A percentile compares a stretch with the other conserved stretches of the same genome.
Evolutionary conservation across 1,140 invertebrate genomes (phyloP).

Genomic region (Trichoplusia ni): DNA sequence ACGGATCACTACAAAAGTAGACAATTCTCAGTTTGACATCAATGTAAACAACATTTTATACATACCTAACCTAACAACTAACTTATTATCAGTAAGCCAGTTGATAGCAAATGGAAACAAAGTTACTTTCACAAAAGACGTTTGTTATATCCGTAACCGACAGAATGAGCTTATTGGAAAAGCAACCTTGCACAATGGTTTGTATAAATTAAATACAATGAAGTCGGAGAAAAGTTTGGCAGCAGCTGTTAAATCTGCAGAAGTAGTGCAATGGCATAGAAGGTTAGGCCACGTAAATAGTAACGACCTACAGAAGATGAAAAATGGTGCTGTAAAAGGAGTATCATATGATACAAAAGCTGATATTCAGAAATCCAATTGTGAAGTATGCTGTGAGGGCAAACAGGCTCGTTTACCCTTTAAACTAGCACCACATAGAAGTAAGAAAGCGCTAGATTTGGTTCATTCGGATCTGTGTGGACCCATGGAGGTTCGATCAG

Average conservation of each 20-base stretch:
- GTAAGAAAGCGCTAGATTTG: too few species aligned
- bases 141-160: conserved; percentile 41
- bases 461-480: too few species aligned
- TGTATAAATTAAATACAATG: conserved; percentile 35
- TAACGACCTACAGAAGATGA: conserved; percentile 34
- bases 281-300: conserved; percentile 41
- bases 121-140: conserved; percentile 32
- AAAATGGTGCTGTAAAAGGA: conserved; percentile 36
- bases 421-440: too few species aligned
- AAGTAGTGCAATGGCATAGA: conserved; percentile 40
- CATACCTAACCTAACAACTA: conserved; percentile 41
- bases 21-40: conserved; percentile 1
- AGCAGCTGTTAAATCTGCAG: conserved; percentile 27
- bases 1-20: conserved; percentile 36
- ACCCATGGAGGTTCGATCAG: too few species aligned
- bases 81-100: conserved; percentile 45
- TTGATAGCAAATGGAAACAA: conserved; percentile 39
- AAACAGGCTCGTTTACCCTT: too few species aligned
- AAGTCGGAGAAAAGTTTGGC: conserved; percentile 25
- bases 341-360: neutral
- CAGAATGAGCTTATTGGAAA: conserved; percentile 33
- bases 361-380: neutral
- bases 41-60: conserved; percentile 36
- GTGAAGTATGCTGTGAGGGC: too few species aligned
- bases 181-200: conserved; percentile 36